Base-by-base conservation (phyloP, 2,797 vertebrate genomes). In the Lindbergichthys nudifrons region DNA sequence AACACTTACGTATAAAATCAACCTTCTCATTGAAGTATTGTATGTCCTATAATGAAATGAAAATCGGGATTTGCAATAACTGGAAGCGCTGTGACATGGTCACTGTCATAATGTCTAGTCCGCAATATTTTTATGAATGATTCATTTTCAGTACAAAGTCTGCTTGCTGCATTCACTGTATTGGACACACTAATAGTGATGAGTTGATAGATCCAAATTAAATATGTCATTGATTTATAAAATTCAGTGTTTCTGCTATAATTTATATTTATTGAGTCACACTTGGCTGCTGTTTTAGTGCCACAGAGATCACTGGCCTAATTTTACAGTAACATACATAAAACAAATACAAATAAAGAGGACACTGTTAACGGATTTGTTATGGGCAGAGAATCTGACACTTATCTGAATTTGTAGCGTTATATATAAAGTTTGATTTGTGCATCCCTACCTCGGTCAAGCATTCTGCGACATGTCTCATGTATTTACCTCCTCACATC, bases 221-320 rank as follows among this genome's bases (percentile, higher is more conserved):
- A 51, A 63, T 23, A 19, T 19, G 15, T 59, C 10, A 51, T 3
- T 12, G 21, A 50, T 62, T 45, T 6, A 57, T 62, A 43, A 72
- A 77, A 65, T 48, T 32, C 15, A 6, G 3, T 18, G 36, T 50
- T 56, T n/a, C 59, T 48, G 45, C 52, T 41, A 3, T 73, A 23
- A 79, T 69, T 65, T 54, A 70, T 36, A 50, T 39, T 43, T 10
- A 7, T 0, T 56, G 54, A 65, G 61, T 79, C 66, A 65, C 19
- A 60, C 54, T 79, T 63, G 59, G 52, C 62, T 9, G 5, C 21
- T 43, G 26, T 2, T 73, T 46, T 50, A 21, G 36, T 30, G 64
- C 57, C 64, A 52, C 26, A 21, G 46, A 21, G 9, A 32, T 63
- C 46, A 30, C 30, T 57, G 21, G 26, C 41, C 39, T 66, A 2